Evolutionary conservation across 35 echinoderm and acorn worm species (phyloP).

Genomic region (Heliocidaris tuberculata): DNA sequence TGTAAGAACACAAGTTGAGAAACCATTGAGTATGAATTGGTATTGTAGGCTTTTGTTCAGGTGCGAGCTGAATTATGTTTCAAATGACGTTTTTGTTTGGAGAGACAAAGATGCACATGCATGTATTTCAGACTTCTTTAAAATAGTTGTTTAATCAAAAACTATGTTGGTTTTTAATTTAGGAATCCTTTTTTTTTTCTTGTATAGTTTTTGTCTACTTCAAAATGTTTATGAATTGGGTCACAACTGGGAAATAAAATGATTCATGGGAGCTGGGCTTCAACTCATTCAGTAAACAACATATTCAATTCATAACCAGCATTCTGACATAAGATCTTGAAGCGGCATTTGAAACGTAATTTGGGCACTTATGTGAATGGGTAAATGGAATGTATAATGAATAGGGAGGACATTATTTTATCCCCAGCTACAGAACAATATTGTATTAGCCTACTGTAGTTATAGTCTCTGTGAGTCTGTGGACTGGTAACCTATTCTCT

Average conservation of each 20-base stretch:
- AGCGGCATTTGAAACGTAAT: background rate
- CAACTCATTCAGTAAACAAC: too few relatives aligned
- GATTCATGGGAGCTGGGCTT: too few relatives aligned
- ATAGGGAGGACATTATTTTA: background rate
- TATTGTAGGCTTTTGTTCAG: background rate
- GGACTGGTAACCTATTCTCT: background rate
- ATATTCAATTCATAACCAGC: too few relatives aligned
- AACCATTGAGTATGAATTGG: background rate
- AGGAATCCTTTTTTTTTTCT: too few relatives aligned
- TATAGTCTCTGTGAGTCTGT: background rate
- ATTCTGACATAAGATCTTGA: background rate
- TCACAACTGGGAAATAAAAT: background rate
- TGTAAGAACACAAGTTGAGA: background rate
- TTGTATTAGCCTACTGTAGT: background rate
- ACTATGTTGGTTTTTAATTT: too few relatives aligned
- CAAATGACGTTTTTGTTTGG: background rate
- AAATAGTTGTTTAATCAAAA: background rate
- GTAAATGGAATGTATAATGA: background rate
- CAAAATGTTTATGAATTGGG: background rate
- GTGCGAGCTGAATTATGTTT: background rate
- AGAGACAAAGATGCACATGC: too few relatives aligned
- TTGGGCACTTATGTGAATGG: background rate
- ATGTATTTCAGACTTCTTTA: background rate
- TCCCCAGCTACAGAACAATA: background rate
- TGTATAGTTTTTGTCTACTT: background rate